Evolutionary conservation across 2,888 invertebrate species (phyloP), one percentile per base, ranked within the genome.

Genomic region (Lysandra coridon): DNA sequence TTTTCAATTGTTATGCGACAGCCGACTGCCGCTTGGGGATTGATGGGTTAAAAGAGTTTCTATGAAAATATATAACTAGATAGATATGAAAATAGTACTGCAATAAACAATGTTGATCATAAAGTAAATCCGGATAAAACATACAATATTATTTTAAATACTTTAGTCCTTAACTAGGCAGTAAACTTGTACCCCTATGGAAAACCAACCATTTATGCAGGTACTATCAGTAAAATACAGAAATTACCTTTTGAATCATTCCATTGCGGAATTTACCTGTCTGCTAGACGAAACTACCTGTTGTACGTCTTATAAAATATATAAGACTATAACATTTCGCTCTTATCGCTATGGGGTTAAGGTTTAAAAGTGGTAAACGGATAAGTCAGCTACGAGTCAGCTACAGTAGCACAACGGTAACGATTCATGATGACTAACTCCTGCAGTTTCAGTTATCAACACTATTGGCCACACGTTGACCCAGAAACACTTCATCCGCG

Each of bases 231-330:
- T 23, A 17, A 17, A 62, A 23, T 62, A 62, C 62, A 33, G 33
- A 33, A 33, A 14, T 14, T 37, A 37, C 69, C 33, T 69, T 4
- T 69, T 69, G 69, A 69, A 69, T 69, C 69, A 69, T 69, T 69
- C 69, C 69, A 69, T 30, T 69, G 69, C 37, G 69, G 69, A 69
- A 69, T 69, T 69, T 37, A 69, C 69, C 33, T 69, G 69, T 69
- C 69, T 69, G 33, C 14, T 69, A 33, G 14, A 69, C 4, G 17
- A 17, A 17, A 17, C 57, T 57, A 14, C 14, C 53, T 17, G 12
- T 1, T 53, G 57, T 57, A 57, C 57, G 17, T 57, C 57, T 17
- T 14, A 14, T 4, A 12, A 53, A 53, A 2, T 53, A 44, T 10
- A 37, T 37, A 37, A 37, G 2, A 49, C 2, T 49, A 40, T 53